Conservation (phyloP, 2,888 invertebrate genomes). For the Ellobium chinense region DNA sequence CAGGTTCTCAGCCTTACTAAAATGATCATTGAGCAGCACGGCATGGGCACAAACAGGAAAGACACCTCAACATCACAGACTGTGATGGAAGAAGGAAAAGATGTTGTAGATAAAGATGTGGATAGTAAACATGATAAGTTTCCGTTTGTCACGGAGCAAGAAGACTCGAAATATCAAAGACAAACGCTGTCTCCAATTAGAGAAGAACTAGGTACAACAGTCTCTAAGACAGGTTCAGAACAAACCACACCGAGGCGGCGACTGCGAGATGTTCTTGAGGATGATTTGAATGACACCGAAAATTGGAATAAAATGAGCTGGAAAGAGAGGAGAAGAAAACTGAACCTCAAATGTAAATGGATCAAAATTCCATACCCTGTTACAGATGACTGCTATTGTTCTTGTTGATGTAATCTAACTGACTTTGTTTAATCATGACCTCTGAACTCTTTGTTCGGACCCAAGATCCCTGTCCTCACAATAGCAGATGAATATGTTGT, state of each 20-base stretch:
- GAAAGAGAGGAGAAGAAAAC: constrained; percentile 37
- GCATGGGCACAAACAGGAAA: not conserved
- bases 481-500: too few relatives aligned
- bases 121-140: not conserved
- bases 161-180: too few relatives aligned
- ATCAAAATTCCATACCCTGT: constrained; percentile 61
- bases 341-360: constrained; percentile 61
- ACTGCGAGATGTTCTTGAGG: not conserved
- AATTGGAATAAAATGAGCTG: constrained; percentile 40
- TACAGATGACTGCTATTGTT: constrained; percentile 61
- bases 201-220: too few relatives aligned
- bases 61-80: not conserved
- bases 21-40: not conserved
- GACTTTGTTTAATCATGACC: not conserved
- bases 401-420: constrained; percentile 50
- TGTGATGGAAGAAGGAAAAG: not conserved
- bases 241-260: not conserved
- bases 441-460: too few relatives aligned
- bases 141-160: not conserved
- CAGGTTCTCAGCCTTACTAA: not conserved
- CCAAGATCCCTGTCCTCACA: too few relatives aligned
- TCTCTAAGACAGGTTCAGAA: too few relatives aligned
- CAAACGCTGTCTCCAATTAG: too few relatives aligned
- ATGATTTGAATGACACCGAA: constrained; percentile 44
- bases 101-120: not conserved